Conservation (phyloP, 2,113 vertebrate species). For the Cyrtonyx montezumae region DNA sequence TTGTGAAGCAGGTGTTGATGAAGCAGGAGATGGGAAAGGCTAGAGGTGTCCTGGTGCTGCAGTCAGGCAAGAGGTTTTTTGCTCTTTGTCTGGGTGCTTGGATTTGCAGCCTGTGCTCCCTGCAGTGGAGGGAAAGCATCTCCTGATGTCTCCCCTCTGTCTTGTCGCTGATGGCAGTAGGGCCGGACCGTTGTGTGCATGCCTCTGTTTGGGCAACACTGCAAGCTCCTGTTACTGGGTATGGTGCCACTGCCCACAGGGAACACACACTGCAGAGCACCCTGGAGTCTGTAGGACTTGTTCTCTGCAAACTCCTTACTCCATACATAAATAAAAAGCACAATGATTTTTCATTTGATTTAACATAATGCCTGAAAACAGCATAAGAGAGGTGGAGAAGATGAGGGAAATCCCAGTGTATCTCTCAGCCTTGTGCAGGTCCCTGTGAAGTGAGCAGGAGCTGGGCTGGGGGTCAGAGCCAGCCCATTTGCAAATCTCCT, state of each 20-base stretch:
- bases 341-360: neutral
- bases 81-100: neutral
- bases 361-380: neutral
- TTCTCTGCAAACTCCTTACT: neutral
- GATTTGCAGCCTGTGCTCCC: neutral
- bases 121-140: rapidly evolving
- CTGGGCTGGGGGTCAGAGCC: neutral
- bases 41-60: neutral
- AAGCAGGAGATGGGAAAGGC: neutral
- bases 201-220: neutral
- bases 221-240: rapidly evolving
- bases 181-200: rapidly evolving
- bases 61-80: neutral
- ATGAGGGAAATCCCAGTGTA: neutral
- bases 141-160: rapidly evolving
- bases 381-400: neutral
- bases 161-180: neutral
- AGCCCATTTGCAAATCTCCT: neutral
- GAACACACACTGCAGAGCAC: neutral
- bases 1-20: neutral
- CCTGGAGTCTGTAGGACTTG: neutral
- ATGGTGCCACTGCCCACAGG: neutral
- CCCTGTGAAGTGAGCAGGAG: neutral
- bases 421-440: rapidly evolving
- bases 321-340: neutral